Evolutionary conservation across 2,888 invertebrate genomes (phyloP).

Genomic region (Pachycephus smyrnensis): DNA sequence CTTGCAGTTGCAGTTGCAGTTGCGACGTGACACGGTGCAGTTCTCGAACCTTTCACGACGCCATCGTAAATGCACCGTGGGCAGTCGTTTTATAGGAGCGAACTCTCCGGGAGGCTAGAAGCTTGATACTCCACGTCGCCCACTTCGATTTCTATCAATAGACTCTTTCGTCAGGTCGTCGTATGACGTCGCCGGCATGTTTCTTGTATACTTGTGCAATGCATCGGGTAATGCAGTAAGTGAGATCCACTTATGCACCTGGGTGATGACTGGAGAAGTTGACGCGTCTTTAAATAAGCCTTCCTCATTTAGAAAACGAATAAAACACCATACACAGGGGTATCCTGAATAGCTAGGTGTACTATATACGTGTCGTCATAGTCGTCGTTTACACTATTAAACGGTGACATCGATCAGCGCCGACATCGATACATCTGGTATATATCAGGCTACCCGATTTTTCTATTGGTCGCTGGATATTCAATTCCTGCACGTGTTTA

Average conservation of each 20-base stretch:
- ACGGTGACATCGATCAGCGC: not conserved
- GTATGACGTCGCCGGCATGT: slow-evolving; percentile 35
- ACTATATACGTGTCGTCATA: not conserved
- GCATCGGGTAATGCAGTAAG: not conserved
- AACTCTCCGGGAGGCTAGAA: not conserved
- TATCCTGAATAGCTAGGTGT: not conserved
- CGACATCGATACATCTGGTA: not conserved
- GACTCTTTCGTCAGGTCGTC: slow-evolving; percentile 54
- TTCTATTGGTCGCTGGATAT: not conserved
- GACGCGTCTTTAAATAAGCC: not conserved
- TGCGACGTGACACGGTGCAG: not conserved
- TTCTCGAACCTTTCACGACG: slow-evolving; percentile 1
- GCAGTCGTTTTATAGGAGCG: slow-evolving; percentile 4
- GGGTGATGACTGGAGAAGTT: not conserved
- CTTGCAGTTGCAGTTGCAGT: not conserved
- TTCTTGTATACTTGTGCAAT: not conserved
- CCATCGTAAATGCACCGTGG: not conserved
- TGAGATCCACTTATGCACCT: not conserved
- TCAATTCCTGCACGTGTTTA: not conserved
- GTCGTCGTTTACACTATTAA: not conserved
- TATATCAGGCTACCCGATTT: not conserved
- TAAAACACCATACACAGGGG: not conserved
- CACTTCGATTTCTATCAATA: slow-evolving; percentile 54
- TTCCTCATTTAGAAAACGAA: not conserved
- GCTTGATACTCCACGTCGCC: slow-evolving; percentile 32